Evolutionary conservation across 2,797 vertebrate species (phyloP).

Genomic region (Rhabdomys pumilio): DNA sequence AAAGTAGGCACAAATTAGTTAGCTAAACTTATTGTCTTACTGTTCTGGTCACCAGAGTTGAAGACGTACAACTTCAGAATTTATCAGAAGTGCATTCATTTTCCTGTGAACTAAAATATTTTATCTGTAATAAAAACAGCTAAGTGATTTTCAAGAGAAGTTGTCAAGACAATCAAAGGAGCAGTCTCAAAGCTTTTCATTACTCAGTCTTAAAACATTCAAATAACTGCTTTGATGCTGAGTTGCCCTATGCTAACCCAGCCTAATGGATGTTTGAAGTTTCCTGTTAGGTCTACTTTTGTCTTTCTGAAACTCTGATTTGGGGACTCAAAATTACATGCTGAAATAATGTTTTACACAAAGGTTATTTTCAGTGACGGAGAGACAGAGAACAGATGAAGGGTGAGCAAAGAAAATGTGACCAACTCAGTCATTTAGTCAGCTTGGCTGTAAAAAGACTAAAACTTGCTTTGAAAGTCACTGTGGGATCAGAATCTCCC

Average conservation of each 20-base stretch:
- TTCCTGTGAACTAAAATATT: not conserved
- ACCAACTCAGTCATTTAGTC: not conserved
- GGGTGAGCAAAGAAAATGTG: constrained; percentile 20
- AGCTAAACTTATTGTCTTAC: not conserved
- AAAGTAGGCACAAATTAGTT: not conserved
- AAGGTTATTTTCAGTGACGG: constrained; percentile 51
- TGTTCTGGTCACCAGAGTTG: not conserved
- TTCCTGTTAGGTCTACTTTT: constrained; percentile 73
- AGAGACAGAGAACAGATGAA: constrained; percentile 50
- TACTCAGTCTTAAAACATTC: not conserved
- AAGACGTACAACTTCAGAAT: not conserved
- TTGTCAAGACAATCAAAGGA: not conserved
- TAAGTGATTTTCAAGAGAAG: not conserved
- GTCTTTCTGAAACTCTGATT: constrained; percentile 66
- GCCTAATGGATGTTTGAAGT: constrained; percentile 37
- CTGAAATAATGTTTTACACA: constrained; percentile 29
- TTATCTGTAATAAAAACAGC: constrained; percentile 2
- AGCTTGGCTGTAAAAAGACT: not conserved
- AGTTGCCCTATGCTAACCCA: not conserved
- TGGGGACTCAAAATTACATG: constrained; percentile 63
- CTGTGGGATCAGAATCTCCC: constrained; percentile 29
- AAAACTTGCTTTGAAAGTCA: not conserved
- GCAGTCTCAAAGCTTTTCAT: not conserved
- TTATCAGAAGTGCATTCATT: not conserved
- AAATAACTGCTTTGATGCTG: not conserved